phyloP scores from a whole-genome alignment of 1,140 invertebrate genomes.

The Monochamus saltuarius region DNA sequence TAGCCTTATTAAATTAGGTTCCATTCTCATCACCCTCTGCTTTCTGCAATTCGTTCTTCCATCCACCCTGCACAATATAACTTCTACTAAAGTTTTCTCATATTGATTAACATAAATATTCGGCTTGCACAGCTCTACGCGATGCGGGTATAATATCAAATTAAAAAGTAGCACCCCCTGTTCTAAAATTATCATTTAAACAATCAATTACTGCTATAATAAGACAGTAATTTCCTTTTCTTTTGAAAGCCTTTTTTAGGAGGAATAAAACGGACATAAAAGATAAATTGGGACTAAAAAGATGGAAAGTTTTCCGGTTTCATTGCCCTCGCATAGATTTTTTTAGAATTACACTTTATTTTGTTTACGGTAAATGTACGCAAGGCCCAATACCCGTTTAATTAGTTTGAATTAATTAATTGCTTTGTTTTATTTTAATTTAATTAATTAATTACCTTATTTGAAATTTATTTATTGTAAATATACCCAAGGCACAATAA shows the following conservation, averaged over 20 bases:
- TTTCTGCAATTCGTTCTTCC: constrained; percentile 23
- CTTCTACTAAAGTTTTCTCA: constrained; percentile 33
- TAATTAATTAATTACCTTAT: too few relatives aligned
- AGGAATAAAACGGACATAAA: too few relatives aligned
- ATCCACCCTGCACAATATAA: constrained; percentile 32
- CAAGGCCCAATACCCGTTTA: too few relatives aligned
- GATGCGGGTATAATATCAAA: constrained; percentile 33
- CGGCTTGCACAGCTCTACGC: constrained; percentile 22
- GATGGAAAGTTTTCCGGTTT: too few relatives aligned
- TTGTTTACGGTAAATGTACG: too few relatives aligned
- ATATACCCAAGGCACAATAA: too few relatives aligned
- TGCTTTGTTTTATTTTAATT: too few relatives aligned
- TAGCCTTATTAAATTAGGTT: constrained; percentile 37
- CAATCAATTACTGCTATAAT: constrained; percentile 16
- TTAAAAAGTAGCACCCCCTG: constrained; percentile 24
- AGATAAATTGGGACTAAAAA: too few relatives aligned
- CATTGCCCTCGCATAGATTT: too few relatives aligned
- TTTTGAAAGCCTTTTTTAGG: neutral
- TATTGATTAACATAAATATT: constrained; percentile 40
- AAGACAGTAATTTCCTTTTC: constrained; percentile 13
- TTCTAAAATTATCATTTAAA: constrained; percentile 10
- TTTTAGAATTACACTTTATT: too few relatives aligned
- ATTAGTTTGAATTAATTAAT: too few relatives aligned
- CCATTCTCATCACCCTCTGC: constrained; percentile 28
- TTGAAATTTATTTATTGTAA: too few relatives aligned